Base-by-base conservation (phyloP, 2,113 vertebrate species). In the Trinectes maculatus region DNA sequence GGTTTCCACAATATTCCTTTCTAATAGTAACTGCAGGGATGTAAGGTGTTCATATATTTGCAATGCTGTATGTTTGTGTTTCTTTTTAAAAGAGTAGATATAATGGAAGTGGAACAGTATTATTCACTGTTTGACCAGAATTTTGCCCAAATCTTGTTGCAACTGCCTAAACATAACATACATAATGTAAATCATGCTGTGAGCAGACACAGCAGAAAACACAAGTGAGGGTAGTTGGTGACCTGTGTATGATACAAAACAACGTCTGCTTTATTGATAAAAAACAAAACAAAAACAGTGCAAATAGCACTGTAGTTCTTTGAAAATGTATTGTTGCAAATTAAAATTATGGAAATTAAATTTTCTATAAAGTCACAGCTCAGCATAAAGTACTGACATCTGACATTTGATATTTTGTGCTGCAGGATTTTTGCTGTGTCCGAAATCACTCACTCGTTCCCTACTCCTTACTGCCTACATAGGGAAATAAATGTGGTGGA, bases 1-100 rank as follows among this genome's bases (percentile, higher is more conserved):
- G 48, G 39, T 83, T 74, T 42, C 28, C 9, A 60, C 18, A 58
- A 42, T 46, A 47, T 56, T 16, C 26, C 34, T 29, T 25, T 54
- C 12, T 8, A 34, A 55, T 36, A 19, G 25, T 16, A n/a, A 34
- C 40, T 44, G 53, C 60, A 55, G 21, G 36, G 18, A 52, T 56
- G 54, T 40, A 34, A 22, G 16, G 22, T n/a, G 19, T 25, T 29
- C 9, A 43, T 15, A 22, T 56, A 15, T 39, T 16, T 8, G 18
- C 36, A 42, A 3, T 4, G 29, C 5, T 36, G 36, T 33, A 13
- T 62, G n/a, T 55, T 21, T 34, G 16, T 7, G 5, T 77, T 29
- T 74, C 18, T 11, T 28, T 25, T 22, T 18, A 19, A 43, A 12
- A 43, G 5, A 13, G 10, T 54, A 11, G 54, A 54, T 25, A 13